Evolutionary conservation across 2,888 invertebrate genomes (phyloP), one percentile per base, ranked within the genome.

Genomic region (Callinectes sapidus): DNA sequence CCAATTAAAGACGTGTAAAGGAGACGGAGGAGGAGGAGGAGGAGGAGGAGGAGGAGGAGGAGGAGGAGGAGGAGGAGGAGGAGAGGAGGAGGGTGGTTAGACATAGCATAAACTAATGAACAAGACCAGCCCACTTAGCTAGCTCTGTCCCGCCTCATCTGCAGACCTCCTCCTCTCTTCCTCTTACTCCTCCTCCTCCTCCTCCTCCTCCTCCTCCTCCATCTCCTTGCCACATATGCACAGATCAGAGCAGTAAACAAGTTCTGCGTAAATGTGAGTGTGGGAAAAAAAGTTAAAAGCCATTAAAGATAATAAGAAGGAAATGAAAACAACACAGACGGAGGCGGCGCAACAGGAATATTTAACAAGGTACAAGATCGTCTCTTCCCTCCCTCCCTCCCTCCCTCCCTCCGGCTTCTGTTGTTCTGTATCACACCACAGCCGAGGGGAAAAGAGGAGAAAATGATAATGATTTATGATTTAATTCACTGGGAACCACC

Each of bases 1-100:
- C 10, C 48, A 54, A 87, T 87, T 39, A 54, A 87, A 54, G 48
- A 87, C 13, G 18, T 87, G 87, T 87, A 87, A 87, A 87, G 39
- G 86, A 86, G 86, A 13, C 14, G 55, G 55, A 55, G 14, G 55
- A 14, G 55, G 55, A 14, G 55, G 10, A 61, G 61, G 61, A 61
- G 61, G 23, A 23, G 23, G 18, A 61, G 61, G 61, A 61, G 61
- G 61, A 61, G 61, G 61, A 61, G 61, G 61, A 61, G 61, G 61
- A 61, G 61, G 71, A 71, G 71, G 71, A 77, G 71, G 28, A 77
- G 71, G 28, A 77, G 71, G 28, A 77, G 28, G 71, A 77, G 71
- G 71, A 77, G 71, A 77, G 71, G 28, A 77, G 28, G 71, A 77
- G 71, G 71, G 32, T 28, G 28, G 13, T 5, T 13, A 77, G 28